These are phyloP conservation scores for Laspeyria flexula DNA, from an alignment of 2,888 invertebrate species.

Conservation along the genomic window DNA sequence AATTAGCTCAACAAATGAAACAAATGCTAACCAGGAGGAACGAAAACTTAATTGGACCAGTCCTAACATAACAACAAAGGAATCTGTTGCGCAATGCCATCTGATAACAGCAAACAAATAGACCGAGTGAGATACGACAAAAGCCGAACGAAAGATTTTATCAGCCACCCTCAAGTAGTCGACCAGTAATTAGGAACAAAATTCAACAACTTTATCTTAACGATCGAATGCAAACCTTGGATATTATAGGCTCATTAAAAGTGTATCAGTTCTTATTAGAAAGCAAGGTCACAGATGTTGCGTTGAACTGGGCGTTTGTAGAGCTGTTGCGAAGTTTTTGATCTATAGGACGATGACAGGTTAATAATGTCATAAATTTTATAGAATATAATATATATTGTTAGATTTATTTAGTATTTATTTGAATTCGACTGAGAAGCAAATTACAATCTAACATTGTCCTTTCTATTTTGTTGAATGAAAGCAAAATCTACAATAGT, in stretches of 20 bases:
- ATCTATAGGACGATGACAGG: conserved; percentile 70
- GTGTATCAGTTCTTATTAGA: conserved; percentile 73
- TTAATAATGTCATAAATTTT: conserved; percentile 41
- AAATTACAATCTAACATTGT: no score
- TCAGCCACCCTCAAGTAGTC: conserved; percentile 61
- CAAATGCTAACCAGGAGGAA: conserved; percentile 28
- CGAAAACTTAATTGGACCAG: conserved; percentile 41
- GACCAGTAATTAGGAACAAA: conserved; percentile 60
- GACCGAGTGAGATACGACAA: conserved; percentile 67
- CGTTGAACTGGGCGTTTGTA: conserved; percentile 49
- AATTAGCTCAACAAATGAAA: conserved; percentile 23
- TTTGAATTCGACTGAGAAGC: no score
- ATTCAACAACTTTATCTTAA: conserved; percentile 65
- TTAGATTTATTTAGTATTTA: no score
- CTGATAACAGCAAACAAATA: conserved; percentile 72
- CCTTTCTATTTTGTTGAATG: no score
- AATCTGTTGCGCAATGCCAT: conserved; percentile 66
- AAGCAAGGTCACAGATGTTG: conserved; percentile 73
- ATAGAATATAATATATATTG: no score
- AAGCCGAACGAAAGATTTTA: conserved; percentile 60
- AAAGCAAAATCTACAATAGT: no score
- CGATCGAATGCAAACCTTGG: conserved; percentile 75
- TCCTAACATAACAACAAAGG: conserved; percentile 59
- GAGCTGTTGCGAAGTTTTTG: conserved; percentile 58
- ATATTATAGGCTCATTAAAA: conserved; percentile 79